Conservation (phyloP, 2,113 vertebrate species). For the Platycercus adscitus region DNA sequence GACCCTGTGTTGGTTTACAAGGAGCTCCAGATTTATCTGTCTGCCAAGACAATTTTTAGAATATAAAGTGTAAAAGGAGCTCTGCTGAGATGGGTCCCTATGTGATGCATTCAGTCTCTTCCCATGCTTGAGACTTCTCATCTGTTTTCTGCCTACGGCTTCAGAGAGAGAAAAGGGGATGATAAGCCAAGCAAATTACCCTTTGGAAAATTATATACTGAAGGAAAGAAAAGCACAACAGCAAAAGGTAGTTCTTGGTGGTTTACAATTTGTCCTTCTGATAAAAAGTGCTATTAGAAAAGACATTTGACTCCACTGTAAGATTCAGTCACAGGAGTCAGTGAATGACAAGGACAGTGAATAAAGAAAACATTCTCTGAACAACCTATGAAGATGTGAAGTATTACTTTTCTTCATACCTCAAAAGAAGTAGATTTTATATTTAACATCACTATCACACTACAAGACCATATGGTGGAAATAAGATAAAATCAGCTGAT, state of each 20-base stretch:
- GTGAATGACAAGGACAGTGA: not conserved
- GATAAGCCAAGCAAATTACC: not conserved
- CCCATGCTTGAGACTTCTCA: not conserved
- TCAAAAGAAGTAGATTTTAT: not conserved
- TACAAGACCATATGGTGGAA: not conserved
- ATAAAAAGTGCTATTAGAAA: not conserved
- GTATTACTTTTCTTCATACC: not conserved
- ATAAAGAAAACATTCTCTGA: not conserved
- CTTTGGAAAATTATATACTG: not conserved
- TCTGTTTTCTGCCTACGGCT: not conserved
- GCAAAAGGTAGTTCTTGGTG: not conserved
- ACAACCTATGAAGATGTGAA: not conserved
- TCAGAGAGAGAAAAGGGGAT: not conserved
- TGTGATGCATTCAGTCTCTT: not conserved
- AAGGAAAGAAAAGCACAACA: not conserved
- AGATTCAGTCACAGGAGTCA: not conserved
- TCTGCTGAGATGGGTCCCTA: not conserved
- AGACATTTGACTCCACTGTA: not conserved
- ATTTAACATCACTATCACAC: not conserved
- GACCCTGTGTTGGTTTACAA: not conserved
- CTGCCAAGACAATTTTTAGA: not conserved
- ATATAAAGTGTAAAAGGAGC: not conserved
- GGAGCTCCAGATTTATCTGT: not conserved
- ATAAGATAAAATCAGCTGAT: not conserved
- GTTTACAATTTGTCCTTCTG: not conserved